Conservation (phyloP, 2,113 vertebrate genomes). For the Prionailurus bengalensis region DNA sequence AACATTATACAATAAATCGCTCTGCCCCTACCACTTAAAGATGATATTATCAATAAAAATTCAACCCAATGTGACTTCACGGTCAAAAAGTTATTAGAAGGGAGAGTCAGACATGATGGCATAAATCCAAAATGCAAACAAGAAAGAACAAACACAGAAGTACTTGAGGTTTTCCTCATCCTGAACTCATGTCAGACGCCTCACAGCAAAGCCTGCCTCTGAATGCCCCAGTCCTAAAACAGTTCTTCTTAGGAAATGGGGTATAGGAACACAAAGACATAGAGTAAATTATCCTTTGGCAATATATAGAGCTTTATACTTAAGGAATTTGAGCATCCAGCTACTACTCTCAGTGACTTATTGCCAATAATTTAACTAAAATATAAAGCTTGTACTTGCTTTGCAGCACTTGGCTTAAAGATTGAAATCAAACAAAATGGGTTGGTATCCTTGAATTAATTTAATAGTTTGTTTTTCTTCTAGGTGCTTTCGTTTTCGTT, state of each 20-base stretch:
- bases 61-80: constrained; percentile 61
- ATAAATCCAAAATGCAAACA: background rate
- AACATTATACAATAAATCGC: background rate
- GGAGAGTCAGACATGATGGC: background rate
- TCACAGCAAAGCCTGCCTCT: constrained; percentile 58
- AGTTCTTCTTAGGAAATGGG: constrained; percentile 56
- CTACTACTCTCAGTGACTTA: background rate
- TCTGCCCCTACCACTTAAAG: background rate
- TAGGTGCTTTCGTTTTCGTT: background rate
- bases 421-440: background rate
- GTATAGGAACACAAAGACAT: background rate
- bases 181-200: constrained; percentile 50
- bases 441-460: no score
- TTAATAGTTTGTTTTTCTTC: background rate
- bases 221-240: constrained; percentile 72
- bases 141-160: background rate
- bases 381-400: background rate
- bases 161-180: constrained; percentile 67
- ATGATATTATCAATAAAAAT: background rate
- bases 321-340: background rate
- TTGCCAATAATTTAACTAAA: constrained; percentile 2
- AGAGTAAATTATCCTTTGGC: constrained; percentile 51
- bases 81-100: constrained; percentile 19
- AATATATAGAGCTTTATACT: background rate
- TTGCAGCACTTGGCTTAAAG: background rate